Conservation (phyloP, 1,140 invertebrate species). For the Tetragnatha versicolor region DNA sequence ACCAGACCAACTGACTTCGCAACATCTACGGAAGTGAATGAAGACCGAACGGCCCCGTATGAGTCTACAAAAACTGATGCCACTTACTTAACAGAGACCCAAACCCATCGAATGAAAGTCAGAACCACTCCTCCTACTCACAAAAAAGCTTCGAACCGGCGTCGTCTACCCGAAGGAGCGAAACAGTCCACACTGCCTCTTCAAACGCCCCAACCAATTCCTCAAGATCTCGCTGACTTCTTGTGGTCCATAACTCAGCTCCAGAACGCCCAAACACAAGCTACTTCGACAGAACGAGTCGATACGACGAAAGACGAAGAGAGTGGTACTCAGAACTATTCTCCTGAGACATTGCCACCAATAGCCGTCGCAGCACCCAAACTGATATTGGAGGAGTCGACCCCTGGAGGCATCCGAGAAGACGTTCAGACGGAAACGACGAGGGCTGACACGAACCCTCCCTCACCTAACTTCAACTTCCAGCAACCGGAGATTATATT, state of each 20-base stretch:
- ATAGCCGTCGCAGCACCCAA: conserved; percentile 40
- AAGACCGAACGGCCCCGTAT: neutral
- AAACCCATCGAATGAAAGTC: neutral
- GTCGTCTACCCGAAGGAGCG: neutral
- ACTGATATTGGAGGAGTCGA: conserved; percentile 29
- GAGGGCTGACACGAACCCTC: neutral
- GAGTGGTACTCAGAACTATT: neutral
- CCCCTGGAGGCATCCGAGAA: neutral
- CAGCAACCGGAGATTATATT: conserved; percentile 41
- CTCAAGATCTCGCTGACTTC: conserved; percentile 34
- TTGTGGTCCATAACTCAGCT: conserved; percentile 31
- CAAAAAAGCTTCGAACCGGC: neutral
- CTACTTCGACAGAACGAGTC: neutral
- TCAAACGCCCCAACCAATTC: conserved; percentile 18
- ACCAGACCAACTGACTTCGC: neutral
- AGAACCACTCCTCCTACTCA: neutral
- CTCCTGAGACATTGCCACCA: conserved; percentile 1
- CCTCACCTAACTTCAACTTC: conserved; percentile 13
- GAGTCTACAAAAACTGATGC: neutral
- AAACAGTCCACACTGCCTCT: neutral
- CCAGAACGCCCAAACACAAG: conserved; percentile 4
- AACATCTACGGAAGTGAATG: neutral
- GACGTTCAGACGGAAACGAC: neutral
- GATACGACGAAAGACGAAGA: conserved; percentile 1
- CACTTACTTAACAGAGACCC: neutral